A percentile compares a stretch with the other conserved stretches of the same genome.
These are phyloP conservation scores for Anolis apletophallus DNA, from an alignment of 2,797 vertebrate genomes.

Conservation along the genomic window DNA sequence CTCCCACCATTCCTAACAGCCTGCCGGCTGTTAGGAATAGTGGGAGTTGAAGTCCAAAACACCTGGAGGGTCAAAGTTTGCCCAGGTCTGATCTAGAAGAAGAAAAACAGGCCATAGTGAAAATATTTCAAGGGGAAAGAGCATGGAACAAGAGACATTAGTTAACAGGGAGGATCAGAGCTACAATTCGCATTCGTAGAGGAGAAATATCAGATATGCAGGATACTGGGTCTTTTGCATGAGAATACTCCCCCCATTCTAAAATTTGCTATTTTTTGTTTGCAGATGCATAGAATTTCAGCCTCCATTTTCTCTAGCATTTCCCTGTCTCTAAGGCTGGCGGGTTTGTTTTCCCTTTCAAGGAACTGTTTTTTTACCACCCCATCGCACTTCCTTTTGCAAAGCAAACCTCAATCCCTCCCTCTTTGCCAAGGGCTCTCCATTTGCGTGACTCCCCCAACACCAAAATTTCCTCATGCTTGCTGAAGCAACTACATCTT, in stretches of 20 bases:
- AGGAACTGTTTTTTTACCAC: conserved; percentile 4
- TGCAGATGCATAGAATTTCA: background rate
- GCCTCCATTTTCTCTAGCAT: conserved; percentile 14
- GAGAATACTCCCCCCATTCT: background rate
- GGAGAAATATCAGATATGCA: background rate
- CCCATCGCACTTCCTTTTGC: conserved; percentile 5
- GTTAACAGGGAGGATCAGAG: background rate
- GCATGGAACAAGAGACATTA: background rate
- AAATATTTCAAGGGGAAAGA: background rate
- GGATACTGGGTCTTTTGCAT: background rate
- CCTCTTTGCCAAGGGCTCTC: background rate
- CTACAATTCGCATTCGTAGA: background rate
- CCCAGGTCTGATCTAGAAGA: too few species aligned
- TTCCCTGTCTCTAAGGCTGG: conserved; percentile 1
- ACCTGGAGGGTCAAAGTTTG: too few species aligned
- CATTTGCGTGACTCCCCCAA: background rate
- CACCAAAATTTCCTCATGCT: background rate
- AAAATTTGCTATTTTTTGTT: background rate
- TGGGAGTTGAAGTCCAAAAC: too few species aligned
- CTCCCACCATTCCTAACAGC: too few species aligned
- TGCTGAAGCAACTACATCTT: background rate
- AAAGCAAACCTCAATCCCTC: background rate
- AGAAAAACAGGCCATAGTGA: background rate
- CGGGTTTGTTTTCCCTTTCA: conserved; percentile 18
- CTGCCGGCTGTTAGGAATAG: too few species aligned